A percentile compares a stretch with the other conserved stretches of the same genome.
Evolutionary conservation across 2,888 invertebrate species (phyloP).

Genomic region (Ophion costatus): DNA sequence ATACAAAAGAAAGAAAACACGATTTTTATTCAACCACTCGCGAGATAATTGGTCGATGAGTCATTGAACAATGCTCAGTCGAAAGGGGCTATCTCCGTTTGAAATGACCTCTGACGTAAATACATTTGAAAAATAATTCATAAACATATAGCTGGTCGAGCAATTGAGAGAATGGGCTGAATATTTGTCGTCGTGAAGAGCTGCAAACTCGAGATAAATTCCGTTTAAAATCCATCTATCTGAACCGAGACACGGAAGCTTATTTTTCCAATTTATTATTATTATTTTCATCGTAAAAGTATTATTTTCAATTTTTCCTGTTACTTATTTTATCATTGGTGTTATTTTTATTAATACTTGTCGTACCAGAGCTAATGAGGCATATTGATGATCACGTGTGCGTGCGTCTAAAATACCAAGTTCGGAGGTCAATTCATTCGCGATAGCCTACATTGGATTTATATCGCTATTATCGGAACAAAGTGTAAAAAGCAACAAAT

Average conservation of each 20-base stretch:
- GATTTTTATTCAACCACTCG: slow-evolving; percentile 27
- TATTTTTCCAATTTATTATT: neutral
- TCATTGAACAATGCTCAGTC: slow-evolving; percentile 24
- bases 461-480: slow-evolving; percentile 40
- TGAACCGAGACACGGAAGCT: neutral
- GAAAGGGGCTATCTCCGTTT: slow-evolving; percentile 44
- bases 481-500: slow-evolving; percentile 23
- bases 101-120: slow-evolving; percentile 51
- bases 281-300: neutral
- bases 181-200: neutral
- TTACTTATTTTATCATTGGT: neutral
- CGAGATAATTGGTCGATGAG: slow-evolving; percentile 21
- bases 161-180: neutral
- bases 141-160: too few relatives aligned
- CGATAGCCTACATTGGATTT: slow-evolving; percentile 18
- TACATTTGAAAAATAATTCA: neutral
- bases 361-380: too few relatives aligned
- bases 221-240: too few relatives aligned
- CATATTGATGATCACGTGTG: neutral
- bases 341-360: neutral
- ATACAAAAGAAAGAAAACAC: neutral
- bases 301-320: neutral
- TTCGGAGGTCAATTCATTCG: slow-evolving; percentile 48
- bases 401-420: neutral
- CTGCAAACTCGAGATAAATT: neutral